phyloP scores from a whole-genome alignment of 2,113 vertebrate species.

The Apeltes quadracus region DNA sequence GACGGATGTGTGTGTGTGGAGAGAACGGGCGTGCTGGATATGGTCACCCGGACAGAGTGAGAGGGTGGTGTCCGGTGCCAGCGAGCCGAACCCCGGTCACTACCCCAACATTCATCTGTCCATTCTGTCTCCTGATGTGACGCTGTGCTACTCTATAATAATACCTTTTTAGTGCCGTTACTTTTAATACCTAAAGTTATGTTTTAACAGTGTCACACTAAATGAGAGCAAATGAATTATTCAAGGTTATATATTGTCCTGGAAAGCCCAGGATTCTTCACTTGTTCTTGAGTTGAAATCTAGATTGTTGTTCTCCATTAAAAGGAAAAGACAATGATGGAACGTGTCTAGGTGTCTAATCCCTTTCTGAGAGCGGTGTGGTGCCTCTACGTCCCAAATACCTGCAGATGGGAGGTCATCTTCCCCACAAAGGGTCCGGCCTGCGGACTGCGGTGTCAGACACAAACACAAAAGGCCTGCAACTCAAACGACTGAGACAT shows the following conservation, averaged over 20 bases:
- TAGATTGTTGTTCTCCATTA: neutral
- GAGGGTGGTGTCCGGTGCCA: neutral
- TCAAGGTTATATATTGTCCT: neutral
- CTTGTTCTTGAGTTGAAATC: neutral
- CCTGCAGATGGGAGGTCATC: too few species aligned
- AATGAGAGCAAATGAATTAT: neutral
- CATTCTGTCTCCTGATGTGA: neutral
- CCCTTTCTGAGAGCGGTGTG: neutral
- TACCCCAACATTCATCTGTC: conserved; percentile 1
- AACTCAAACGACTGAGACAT: neutral
- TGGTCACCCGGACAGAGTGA: conserved; percentile 10
- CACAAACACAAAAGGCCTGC: neutral
- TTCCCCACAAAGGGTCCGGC: neutral
- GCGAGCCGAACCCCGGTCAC: conserved; percentile 7
- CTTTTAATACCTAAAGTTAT: neutral
- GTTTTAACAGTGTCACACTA: neutral
- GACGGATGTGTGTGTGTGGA: conserved; percentile 62
- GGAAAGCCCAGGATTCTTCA: neutral
- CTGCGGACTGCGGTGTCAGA: neutral
- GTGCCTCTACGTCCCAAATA: neutral
- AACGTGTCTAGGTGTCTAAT: neutral
- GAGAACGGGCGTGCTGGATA: neutral
- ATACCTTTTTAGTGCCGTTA: neutral
- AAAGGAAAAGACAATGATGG: neutral
- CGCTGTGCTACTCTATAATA: neutral